These are phyloP conservation scores for Agapostemon virescens DNA, from an alignment of 2,888 invertebrate genomes.

Conservation along the genomic window DNA sequence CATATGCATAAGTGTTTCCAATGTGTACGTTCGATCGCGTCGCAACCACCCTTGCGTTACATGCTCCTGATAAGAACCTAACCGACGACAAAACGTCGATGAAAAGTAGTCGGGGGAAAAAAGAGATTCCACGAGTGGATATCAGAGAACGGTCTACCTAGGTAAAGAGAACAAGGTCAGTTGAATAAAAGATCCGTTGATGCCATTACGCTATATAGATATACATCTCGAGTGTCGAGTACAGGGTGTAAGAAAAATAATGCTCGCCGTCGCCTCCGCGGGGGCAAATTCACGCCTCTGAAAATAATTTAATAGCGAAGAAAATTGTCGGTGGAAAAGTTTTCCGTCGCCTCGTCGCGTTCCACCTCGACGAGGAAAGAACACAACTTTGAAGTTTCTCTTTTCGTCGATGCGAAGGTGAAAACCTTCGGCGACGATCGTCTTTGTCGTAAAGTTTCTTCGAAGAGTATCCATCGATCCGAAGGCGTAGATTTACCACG, in stretches of 20 bases:
- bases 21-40: constrained; percentile 53
- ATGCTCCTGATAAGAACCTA: constrained; percentile 47
- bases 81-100: constrained; percentile 46
- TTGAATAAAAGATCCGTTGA: constrained; percentile 57
- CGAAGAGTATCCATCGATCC: not conserved
- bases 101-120: constrained; percentile 34
- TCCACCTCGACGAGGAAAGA: no score
- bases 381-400: not conserved
- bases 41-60: constrained; percentile 36
- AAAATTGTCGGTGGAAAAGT: not conserved
- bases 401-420: not conserved
- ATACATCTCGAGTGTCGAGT: not conserved
- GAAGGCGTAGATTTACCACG: not conserved
- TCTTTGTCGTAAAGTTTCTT: not conserved
- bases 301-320: not conserved
- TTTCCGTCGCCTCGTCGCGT: not conserved
- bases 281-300: not conserved
- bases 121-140: constrained; percentile 68
- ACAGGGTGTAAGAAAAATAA: constrained; percentile 1
- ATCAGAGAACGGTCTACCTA: constrained; percentile 61
- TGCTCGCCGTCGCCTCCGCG: not conserved
- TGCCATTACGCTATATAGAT: constrained; percentile 18
- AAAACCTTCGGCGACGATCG: not conserved
- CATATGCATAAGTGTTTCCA: constrained; percentile 41
- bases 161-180: constrained; percentile 73